These are phyloP conservation scores for Oryctolagus cuniculus DNA, from an alignment of 2,113 vertebrate genomes.

Conservation along the genomic window mOryCun1.1 NC_091432.1:103181501-103182000, in stretches of 20 bases:
- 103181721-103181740: background rate
- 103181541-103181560: background rate
- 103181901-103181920: no score
- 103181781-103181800: background rate
- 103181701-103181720: background rate
- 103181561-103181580: background rate
- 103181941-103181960: background rate
- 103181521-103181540: background rate
- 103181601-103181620: background rate
- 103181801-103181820: background rate
- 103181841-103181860: background rate
- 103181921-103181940: background rate
- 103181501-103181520: background rate
- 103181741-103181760: background rate
- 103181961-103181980: background rate
- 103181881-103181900: background rate
- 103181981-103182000: background rate
- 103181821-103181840: accelerated
- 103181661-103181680: background rate
- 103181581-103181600: background rate
- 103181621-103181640: background rate
- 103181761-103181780: background rate
- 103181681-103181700: background rate
- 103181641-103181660: background rate
- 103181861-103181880: background rate